Base-by-base conservation (phyloP, 2,888 invertebrate genomes). In the Miltochrista miniata region DNA sequence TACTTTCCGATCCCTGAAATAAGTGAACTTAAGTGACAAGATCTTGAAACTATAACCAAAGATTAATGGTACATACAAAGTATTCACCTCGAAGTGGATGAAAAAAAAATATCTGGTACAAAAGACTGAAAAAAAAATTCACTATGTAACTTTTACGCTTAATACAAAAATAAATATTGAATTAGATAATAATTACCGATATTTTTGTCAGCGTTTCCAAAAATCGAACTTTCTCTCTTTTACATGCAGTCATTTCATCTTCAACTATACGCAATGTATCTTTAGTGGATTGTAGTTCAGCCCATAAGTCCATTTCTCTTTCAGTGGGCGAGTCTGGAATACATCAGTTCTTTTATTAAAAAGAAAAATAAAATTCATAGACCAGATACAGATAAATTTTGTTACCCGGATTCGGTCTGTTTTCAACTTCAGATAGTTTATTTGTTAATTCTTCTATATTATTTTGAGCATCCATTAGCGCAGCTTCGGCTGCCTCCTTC, bases 191-290 rank as follows among this genome's bases (percentile, higher is more conserved):
- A 73, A 46, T 83, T 76, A 90, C 90, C 67, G 86, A 69, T 54
- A 87, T 87, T 66, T 90, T 91, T 1, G 89, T 79, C 38, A 91
- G 74, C 7, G 86, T 85, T 70, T 91, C 91, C 73, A 91, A 68
- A 71, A 90, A 91, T 51, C 81, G 76, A 38, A 85, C 70, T 84
- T 91, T 91, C 52, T 91, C 91, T 54, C 78, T 71, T 76, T 85
- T 90, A 64, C 80, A 83, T 29, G 79, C 65, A 12, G 70, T 72
- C 15, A 91, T 74, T 73, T 91, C 90, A 1, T 91, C 90, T 68
- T 91, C 91, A 10, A 83, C 77, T 37, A 78, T 49, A n/a, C 83
- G 79, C 44, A 91, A 74, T 34, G 80, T 79, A 31, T 90, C 89
- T 70, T 90, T 91, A n/a, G 85, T 85, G 13, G 89, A 83, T 68